A percentile compares a stretch with the other conserved stretches of the same genome.
phyloP scores from a whole-genome alignment of 1,140 invertebrate species.

The Drosophila triauraria region DNA sequence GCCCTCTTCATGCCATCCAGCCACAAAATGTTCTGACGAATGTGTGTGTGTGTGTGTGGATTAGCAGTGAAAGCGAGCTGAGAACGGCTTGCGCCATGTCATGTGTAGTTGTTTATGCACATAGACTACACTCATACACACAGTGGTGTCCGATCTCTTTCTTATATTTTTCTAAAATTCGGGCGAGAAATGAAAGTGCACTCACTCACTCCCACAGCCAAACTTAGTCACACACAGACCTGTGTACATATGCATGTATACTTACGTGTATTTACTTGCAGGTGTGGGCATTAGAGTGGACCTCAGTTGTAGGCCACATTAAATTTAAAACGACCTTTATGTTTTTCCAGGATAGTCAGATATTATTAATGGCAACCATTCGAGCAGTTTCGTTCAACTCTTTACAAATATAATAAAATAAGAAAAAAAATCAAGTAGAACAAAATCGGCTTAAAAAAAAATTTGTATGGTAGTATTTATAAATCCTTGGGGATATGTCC shows the following conservation, averaged over 20 bases:
- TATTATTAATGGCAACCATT: too few relatives aligned
- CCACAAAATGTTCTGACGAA: background rate
- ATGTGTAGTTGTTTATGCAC: background rate
- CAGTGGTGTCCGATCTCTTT: background rate
- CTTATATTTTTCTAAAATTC: background rate
- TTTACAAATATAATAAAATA: too few relatives aligned
- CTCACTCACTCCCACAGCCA: background rate
- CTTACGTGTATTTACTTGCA: background rate
- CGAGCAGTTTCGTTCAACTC: too few relatives aligned
- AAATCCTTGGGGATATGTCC: too few relatives aligned
- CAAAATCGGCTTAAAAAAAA: too few relatives aligned
- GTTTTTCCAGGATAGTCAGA: too few relatives aligned
- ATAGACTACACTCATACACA: background rate
- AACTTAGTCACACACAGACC: too few relatives aligned
- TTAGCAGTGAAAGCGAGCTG: constrained; percentile 11
- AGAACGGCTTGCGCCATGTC: constrained; percentile 2
- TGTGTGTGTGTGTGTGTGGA: background rate
- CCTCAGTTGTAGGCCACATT: background rate
- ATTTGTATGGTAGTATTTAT: too few relatives aligned
- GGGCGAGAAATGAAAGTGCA: constrained; percentile 17
- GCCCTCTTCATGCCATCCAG: background rate
- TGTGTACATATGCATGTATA: background rate
- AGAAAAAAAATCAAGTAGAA: too few relatives aligned
- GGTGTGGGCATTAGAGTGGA: constrained; percentile 6
- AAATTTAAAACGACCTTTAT: too few relatives aligned